These are phyloP conservation scores for Labeo rohita DNA, from an alignment of 2,113 vertebrate genomes.

Conservation along the genomic window DNA sequence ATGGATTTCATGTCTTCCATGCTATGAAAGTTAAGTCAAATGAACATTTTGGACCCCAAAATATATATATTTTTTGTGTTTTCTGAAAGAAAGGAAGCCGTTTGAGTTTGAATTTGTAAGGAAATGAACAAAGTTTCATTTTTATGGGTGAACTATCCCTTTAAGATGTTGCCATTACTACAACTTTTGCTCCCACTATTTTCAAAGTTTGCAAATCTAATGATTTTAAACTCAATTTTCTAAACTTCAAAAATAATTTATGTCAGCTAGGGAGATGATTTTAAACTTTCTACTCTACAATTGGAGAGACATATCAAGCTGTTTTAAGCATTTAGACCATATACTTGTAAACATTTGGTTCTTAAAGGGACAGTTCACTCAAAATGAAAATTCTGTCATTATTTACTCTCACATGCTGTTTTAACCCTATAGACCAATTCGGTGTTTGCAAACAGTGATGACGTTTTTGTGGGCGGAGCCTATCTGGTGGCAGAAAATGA, in stretches of 20 bases:
- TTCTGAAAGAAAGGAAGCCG: neutral
- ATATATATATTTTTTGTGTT: neutral
- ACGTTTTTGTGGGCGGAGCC: too few relatives aligned
- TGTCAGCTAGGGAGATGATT: neutral
- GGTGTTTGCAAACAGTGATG: too few relatives aligned
- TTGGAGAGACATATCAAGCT: neutral
- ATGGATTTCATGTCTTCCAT: neutral
- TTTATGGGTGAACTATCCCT: neutral
- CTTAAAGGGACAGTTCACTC: neutral
- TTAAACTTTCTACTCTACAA: neutral
- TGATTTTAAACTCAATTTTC: neutral
- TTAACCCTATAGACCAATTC: neutral
- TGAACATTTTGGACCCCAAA: too few relatives aligned
- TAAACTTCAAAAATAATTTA: neutral
- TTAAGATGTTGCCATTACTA: neutral
- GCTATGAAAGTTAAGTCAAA: too few relatives aligned
- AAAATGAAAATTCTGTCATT: neutral
- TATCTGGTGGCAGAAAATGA: too few relatives aligned
- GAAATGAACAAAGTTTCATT: neutral
- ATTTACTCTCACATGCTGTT: neutral
- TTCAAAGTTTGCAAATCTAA: neutral
- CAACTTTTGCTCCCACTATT: neutral
- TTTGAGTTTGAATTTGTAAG: neutral
- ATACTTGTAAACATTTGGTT: neutral
- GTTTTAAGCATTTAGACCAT: neutral